Percentiles rank a stretch among this genome's conserved stretches.
Evolutionary conservation across 2,113 vertebrate genomes (phyloP).

Genomic region (Athene noctua): DNA sequence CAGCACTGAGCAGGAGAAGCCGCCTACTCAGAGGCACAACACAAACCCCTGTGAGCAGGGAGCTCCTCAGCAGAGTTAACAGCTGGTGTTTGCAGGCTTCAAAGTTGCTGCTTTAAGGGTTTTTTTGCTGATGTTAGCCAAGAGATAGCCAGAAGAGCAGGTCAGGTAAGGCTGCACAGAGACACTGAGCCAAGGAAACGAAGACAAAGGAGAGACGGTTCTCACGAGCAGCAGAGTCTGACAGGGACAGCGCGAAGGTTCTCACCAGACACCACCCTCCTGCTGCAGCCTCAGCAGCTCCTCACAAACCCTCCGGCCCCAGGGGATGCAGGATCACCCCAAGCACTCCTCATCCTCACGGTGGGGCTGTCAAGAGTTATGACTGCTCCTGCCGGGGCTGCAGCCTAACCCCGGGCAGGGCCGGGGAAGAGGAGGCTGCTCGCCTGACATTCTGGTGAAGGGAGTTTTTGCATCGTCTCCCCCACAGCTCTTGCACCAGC

Average conservation of each 20-base stretch:
- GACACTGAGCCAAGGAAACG: background rate
- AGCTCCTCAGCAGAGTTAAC: background rate
- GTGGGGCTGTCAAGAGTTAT: background rate
- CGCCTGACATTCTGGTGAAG: background rate
- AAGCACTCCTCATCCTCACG: rapidly evolving
- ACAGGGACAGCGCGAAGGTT: background rate
- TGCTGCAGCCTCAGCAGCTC: too few species aligned
- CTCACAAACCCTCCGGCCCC: background rate
- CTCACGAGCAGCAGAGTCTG: background rate
- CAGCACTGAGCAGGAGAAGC: rapidly evolving
- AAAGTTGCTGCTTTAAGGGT: background rate
- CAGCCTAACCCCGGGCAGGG: background rate
- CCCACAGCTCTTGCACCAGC: background rate
- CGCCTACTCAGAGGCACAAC: background rate
- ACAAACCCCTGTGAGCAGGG: background rate
- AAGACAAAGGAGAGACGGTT: background rate
- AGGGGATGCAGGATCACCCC: background rate
- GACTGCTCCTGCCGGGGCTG: background rate
- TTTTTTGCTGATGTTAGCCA: background rate
- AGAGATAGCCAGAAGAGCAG: background rate
- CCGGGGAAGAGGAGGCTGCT: background rate
- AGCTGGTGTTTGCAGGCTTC: background rate
- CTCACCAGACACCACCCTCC: background rate
- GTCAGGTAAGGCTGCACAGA: background rate
- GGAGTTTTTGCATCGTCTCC: background rate